Percentiles rank a stretch among this genome's conserved stretches.
These are phyloP conservation scores for Lamellibrachia satsuma DNA, from an alignment of 2,888 invertebrate genomes.

Conservation along the genomic window DNA sequence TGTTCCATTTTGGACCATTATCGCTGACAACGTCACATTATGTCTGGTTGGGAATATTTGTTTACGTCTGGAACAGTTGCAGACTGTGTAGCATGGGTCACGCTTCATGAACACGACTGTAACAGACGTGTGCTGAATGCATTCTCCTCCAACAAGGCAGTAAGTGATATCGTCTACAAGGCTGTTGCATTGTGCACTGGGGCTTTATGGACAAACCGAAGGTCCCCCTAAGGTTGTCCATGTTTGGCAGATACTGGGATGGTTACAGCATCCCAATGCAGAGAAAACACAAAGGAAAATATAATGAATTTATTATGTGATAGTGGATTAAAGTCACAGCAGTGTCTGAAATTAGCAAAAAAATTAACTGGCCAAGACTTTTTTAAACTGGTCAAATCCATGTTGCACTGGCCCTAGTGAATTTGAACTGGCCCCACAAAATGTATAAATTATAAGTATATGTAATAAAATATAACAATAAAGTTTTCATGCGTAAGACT, in stretches of 20 bases:
- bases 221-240: conserved; percentile 2
- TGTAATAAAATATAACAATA: too few species aligned
- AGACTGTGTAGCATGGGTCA: not conserved
- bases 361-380: too few species aligned
- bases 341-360: too few species aligned
- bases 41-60: not conserved
- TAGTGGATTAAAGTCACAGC: not conserved
- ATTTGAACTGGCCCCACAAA: too few species aligned
- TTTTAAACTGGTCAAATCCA: too few species aligned
- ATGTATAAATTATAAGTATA: too few species aligned
- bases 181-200: not conserved
- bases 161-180: not conserved
- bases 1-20: not conserved
- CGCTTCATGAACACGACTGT: not conserved
- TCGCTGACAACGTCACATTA: not conserved
- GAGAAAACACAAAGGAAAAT: not conserved
- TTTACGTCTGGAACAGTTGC: conserved; percentile 9
- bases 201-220: not conserved
- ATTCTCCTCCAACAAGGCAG: not conserved
- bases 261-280: not conserved
- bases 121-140: not conserved
- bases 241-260: not conserved
- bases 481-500: too few species aligned
- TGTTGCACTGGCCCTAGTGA: too few species aligned
- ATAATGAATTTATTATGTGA: not conserved